A percentile compares a stretch with the other conserved stretches of the same genome.
phyloP scores from a whole-genome alignment of 1,140 invertebrate genomes.

The Papilio polytes region DNA sequence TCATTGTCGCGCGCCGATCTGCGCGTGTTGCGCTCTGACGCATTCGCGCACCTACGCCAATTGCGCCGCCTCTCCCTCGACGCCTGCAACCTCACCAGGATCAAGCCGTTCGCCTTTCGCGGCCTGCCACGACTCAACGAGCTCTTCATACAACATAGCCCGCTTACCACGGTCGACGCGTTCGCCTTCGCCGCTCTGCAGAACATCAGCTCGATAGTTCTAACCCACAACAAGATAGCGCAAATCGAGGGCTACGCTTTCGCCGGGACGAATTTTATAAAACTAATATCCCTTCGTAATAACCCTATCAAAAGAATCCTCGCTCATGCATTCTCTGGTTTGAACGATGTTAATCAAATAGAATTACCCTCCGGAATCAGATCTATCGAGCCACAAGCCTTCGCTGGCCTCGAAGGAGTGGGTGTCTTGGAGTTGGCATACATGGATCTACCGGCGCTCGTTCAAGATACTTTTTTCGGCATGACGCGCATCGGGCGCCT shows the following conservation, averaged over 20 bases:
- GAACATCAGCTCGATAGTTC: slow-evolving; percentile 89
- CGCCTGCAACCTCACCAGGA: slow-evolving; percentile 90
- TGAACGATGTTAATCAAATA: slow-evolving; percentile 90
- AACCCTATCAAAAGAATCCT: slow-evolving; percentile 91
- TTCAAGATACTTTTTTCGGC: slow-evolving; percentile 89
- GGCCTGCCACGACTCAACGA: slow-evolving; percentile 90
- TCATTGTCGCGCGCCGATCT: slow-evolving; percentile 93
- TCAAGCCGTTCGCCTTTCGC: slow-evolving; percentile 90
- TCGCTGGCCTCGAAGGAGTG: slow-evolving; percentile 91
- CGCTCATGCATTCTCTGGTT: slow-evolving; percentile 90
- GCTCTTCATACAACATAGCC: slow-evolving; percentile 92
- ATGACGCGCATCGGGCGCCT: slow-evolving; percentile 89
- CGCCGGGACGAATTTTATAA: slow-evolving; percentile 92
- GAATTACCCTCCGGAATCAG: slow-evolving; percentile 91
- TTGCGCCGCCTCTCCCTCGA: slow-evolving; percentile 90
- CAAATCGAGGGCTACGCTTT: slow-evolving; percentile 92
- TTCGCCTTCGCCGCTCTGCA: slow-evolving; percentile 93
- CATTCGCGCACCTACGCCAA: slow-evolving; percentile 88
- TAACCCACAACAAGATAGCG: slow-evolving; percentile 91
- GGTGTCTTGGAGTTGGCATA: slow-evolving; percentile 90
- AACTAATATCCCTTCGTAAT: slow-evolving; percentile 89
- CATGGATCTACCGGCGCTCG: slow-evolving; percentile 90
- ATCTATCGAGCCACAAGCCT: slow-evolving; percentile 90
- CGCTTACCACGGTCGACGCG: slow-evolving; percentile 88
- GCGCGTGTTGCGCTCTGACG: slow-evolving; percentile 90